phyloP scores from a whole-genome alignment of 1,140 invertebrate species.

The Cydia pomonella region DNA sequence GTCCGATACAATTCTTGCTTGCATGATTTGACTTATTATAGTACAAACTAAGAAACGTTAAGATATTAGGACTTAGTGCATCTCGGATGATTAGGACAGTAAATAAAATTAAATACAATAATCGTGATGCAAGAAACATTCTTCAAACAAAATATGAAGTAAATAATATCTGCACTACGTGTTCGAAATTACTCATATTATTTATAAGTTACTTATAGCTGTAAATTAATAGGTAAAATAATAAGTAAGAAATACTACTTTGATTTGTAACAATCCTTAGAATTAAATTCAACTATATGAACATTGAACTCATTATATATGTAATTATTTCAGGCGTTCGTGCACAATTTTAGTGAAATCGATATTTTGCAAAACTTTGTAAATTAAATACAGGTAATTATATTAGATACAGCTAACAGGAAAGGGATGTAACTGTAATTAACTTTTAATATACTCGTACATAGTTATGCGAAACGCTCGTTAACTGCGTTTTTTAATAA shows the following conservation, averaged over 20 bases:
- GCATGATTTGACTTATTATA: too few relatives aligned
- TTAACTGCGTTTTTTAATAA: too few relatives aligned
- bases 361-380: not conserved
- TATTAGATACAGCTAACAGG: not conserved
- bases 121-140: not conserved
- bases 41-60: too few relatives aligned
- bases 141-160: not conserved
- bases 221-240: too few relatives aligned
- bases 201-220: not conserved
- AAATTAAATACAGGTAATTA: not conserved
- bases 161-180: not conserved
- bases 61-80: too few relatives aligned
- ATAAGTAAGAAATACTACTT: not conserved
- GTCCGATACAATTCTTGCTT: too few relatives aligned
- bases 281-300: not conserved
- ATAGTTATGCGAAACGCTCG: too few relatives aligned
- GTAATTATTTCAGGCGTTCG: not conserved
- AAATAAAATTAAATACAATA: too few relatives aligned
- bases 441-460: not conserved
- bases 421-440: not conserved
- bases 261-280: not conserved
- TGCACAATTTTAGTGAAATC: slow-evolving; percentile 1
- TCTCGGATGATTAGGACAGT: too few relatives aligned
- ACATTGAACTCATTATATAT: not conserved
- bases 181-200: not conserved